Percentiles rank a stretch among this genome's conserved stretches.
Evolutionary conservation across 2,888 invertebrate species (phyloP).

Genomic region (Leptopilina syphax): DNA sequence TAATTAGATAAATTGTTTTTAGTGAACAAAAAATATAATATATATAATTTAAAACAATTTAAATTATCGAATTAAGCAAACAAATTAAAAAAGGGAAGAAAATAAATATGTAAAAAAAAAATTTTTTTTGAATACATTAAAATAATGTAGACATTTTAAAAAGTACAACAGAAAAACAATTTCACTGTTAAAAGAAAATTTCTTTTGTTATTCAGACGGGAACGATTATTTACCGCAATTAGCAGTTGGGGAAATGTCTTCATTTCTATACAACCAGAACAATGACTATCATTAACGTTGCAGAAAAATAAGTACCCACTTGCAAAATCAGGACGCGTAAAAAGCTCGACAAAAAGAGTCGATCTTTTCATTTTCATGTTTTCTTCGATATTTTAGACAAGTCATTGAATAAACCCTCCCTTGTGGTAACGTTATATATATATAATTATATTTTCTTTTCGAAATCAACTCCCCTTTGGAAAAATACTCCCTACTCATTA

Average conservation of each 20-base stretch:
- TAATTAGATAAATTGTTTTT: no score
- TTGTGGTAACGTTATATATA: neutral
- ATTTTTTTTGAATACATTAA: neutral
- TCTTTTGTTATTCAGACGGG: neutral
- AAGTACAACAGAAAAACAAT: slow-evolving; percentile 16
- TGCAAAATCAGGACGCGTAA: slow-evolving; percentile 51
- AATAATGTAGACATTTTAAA: neutral
- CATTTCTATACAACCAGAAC: slow-evolving; percentile 30
- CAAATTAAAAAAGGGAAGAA: no score
- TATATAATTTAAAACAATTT: no score
- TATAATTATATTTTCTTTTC: neutral
- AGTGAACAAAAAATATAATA: no score
- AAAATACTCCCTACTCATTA: slow-evolving; percentile 6
- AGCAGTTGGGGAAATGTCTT: slow-evolving; percentile 28
- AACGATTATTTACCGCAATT: slow-evolving; percentile 32
- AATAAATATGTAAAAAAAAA: no score
- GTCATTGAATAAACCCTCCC: slow-evolving; percentile 38
- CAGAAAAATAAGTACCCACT: slow-evolving; percentile 48
- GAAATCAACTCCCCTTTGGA: neutral
- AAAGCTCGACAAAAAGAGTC: slow-evolving; percentile 36
- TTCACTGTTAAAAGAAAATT: neutral
- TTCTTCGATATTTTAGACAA: slow-evolving; percentile 31
- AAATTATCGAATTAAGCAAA: no score
- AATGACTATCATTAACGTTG: slow-evolving; percentile 40
- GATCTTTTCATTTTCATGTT: slow-evolving; percentile 21